These are phyloP conservation scores for Eristalis tenax DNA, from an alignment of 2,888 invertebrate genomes.

Conservation along the genomic window DNA sequence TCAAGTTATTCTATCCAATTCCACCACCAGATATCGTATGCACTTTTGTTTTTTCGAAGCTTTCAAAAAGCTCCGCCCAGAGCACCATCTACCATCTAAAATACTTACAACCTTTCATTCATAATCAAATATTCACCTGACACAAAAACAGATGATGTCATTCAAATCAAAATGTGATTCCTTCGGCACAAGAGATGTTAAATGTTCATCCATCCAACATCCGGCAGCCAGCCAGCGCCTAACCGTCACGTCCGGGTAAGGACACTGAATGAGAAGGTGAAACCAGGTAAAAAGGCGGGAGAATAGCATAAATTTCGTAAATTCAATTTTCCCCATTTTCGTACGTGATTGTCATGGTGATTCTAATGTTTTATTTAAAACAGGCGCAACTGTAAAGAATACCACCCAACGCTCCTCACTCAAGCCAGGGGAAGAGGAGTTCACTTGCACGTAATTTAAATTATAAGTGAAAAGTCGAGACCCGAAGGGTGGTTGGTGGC, in stretches of 20 bases:
- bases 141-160: constrained; percentile 27
- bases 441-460: constrained; percentile 71
- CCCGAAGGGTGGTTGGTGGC: constrained; percentile 29
- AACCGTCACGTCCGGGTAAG: constrained; percentile 23
- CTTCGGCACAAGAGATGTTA: constrained; percentile 33
- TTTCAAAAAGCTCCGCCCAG: background rate
- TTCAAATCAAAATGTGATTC: constrained; percentile 44
- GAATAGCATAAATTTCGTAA: constrained; percentile 65
- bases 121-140: constrained; percentile 8
- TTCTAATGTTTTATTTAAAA: constrained; percentile 71
- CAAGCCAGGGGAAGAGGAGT: constrained; percentile 16
- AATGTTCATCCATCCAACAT: constrained; percentile 31
- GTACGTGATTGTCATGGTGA: constrained; percentile 71
- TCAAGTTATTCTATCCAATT: background rate
- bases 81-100: constrained; percentile 12
- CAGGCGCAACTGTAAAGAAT: constrained; percentile 48
- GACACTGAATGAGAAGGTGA: constrained; percentile 31
- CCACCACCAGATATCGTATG: background rate
- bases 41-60: background rate
- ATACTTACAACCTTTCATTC: background rate
- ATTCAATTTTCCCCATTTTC: constrained; percentile 69
- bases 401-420: background rate
- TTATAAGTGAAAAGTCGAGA: constrained; percentile 66
- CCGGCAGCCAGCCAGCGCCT: background rate
- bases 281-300: constrained; percentile 50